phyloP scores from a whole-genome alignment of 2,888 invertebrate genomes.

The Mycalesis mineus region DNA sequence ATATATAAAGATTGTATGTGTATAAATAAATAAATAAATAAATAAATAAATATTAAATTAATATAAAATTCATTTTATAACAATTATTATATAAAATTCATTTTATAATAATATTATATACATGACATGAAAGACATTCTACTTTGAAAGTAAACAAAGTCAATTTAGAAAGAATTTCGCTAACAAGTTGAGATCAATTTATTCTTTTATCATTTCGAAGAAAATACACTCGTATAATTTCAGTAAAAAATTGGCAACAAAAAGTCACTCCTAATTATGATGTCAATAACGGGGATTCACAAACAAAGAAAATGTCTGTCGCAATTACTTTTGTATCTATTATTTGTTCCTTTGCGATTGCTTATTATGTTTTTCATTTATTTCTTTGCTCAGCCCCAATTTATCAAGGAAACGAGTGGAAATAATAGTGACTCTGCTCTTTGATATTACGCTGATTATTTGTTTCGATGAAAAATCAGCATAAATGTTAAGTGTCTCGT shows the following conservation, averaged over 20 bases:
- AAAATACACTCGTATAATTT: not conserved
- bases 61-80: too few relatives aligned
- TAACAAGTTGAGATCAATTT: not conserved
- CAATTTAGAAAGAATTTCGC: not conserved
- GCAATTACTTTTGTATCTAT: conserved; percentile 15
- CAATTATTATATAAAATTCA: too few relatives aligned
- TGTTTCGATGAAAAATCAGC: too few relatives aligned
- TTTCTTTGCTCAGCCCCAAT: not conserved
- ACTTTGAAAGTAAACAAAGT: too few relatives aligned
- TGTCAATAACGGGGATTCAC: conserved; percentile 34
- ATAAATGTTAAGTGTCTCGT: too few relatives aligned
- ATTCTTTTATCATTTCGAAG: not conserved
- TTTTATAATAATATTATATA: too few relatives aligned
- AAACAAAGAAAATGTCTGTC: conserved; percentile 9
- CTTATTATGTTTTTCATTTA: conserved; percentile 13
- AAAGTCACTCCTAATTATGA: conserved; percentile 16
- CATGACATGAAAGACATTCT: too few relatives aligned
- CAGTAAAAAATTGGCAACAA: not conserved
- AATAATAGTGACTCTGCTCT: not conserved
- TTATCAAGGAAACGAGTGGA: conserved; percentile 1
- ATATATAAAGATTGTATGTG: too few relatives aligned
- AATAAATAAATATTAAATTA: too few relatives aligned
- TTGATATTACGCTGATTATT: not conserved
- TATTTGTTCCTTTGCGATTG: conserved; percentile 29
- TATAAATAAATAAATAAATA: too few relatives aligned